These are phyloP conservation scores for Diorhabda carinulata DNA, from an alignment of 1,140 invertebrate genomes.

Conservation along the genomic window DNA sequence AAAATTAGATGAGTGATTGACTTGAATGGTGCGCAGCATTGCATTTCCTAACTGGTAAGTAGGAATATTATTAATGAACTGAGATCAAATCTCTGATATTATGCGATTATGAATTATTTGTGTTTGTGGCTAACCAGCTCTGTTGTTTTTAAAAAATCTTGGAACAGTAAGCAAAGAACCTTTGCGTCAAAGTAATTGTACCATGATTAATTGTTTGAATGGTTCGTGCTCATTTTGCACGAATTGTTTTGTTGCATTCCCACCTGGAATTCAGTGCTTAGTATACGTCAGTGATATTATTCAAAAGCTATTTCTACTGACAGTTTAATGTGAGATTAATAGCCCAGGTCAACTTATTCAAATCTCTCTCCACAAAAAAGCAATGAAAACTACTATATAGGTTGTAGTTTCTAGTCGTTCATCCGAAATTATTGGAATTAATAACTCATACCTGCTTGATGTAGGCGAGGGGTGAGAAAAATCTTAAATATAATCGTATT, in stretches of 20 bases:
- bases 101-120: conserved; percentile 27
- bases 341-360: too few species aligned
- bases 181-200: conserved; percentile 23
- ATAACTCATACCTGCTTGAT: too few species aligned
- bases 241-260: background rate
- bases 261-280: background rate
- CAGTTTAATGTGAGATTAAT: background rate
- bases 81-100: conserved; percentile 29
- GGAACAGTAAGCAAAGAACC: conserved; percentile 21
- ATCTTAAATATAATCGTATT: too few species aligned
- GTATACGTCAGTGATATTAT: background rate
- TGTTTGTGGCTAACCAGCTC: conserved; percentile 22
- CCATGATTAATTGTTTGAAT: conserved; percentile 20
- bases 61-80: conserved; percentile 26
- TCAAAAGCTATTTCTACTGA: background rate
- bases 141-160: conserved; percentile 18
- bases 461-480: too few species aligned
- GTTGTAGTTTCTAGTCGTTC: too few species aligned
- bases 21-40: conserved; percentile 9
- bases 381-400: too few species aligned
- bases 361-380: too few species aligned
- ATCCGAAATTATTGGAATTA: too few species aligned
- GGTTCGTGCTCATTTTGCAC: background rate
- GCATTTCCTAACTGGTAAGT: conserved; percentile 11
- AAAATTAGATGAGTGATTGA: conserved; percentile 10